Base-by-base conservation (phyloP, 2,797 vertebrate species). In the Uromys caudimaculatus region DNA sequence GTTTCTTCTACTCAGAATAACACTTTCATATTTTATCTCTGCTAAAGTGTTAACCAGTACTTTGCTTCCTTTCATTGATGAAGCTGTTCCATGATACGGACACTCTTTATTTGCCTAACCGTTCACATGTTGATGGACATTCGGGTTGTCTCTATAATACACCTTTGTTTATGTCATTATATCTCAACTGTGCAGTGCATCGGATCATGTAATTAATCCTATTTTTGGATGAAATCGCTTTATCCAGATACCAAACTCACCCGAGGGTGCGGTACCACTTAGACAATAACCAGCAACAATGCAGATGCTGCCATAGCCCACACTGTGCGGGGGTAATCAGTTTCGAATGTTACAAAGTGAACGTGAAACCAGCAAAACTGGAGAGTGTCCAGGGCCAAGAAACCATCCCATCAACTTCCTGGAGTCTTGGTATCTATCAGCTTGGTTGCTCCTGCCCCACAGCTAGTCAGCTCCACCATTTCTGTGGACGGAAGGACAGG, bases 221-320 rank as follows among this genome's bases (percentile, higher is more conserved):
- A 91, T 89, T 95, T 96, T 90, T 52, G 24, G 17, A 32, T 95
- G 47, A 84, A 82, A 91, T 85, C 27, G 93, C 50, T 78, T 69
- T 38, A 24, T 67, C 13, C 35, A 41, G 5, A 60, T 8, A 69
- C 56, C 35, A 86, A 90, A 38, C 12, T 78, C 56, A 73, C 77
- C 38, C 17, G 7, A 75, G 91, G 85, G 67, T 84, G 38, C 4
- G 27, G 8, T 67, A 1, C 64, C 38, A 62, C 60, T 93, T 93
- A 64, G 32, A 93, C 82, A 95, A 76, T 85, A 50, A 19, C 41
- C 69, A 35, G 32, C 29, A 38, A 11, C 50, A 89, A 73, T n/a
- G 8, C 73, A 75, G 35, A 64, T 62, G n/a, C 75, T 50, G 47
- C 19, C 47, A 17, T 27, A 88, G 79, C 47, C 56, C 62, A 73